phyloP scores from a whole-genome alignment of 2,888 invertebrate species.

The Thymelicus acteon region DNA sequence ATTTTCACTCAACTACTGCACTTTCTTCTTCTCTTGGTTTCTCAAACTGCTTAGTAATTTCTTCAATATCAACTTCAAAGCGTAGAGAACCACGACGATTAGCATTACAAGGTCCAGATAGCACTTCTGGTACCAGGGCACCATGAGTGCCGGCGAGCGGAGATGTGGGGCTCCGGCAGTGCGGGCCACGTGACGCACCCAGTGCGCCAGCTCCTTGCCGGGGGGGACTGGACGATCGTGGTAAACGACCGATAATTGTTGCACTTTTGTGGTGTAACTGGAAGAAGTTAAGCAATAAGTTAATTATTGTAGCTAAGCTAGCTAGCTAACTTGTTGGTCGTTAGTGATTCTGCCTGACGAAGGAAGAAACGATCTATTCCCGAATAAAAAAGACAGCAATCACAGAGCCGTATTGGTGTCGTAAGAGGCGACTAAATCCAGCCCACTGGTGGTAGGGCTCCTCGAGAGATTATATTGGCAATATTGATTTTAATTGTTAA shows the following conservation, averaged over 20 bases:
- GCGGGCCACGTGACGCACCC: constrained; percentile 45
- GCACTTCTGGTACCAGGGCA: constrained; percentile 43
- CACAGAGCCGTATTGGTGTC: too few relatives aligned
- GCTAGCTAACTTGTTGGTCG: too few relatives aligned
- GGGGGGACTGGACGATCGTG: constrained; percentile 45
- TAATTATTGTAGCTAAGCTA: too few relatives aligned
- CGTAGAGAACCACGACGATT: not conserved
- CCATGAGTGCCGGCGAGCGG: constrained; percentile 32
- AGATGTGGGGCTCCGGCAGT: constrained; percentile 46
- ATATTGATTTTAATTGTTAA: too few relatives aligned
- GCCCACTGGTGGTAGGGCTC: too few relatives aligned
- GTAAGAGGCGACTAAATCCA: too few relatives aligned
- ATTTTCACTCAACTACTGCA: too few relatives aligned
- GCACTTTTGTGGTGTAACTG: constrained; percentile 13
- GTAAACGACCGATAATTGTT: constrained; percentile 41
- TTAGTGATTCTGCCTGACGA: too few relatives aligned
- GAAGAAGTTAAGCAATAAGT: not conserved
- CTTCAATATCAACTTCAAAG: not conserved
- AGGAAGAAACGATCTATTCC: too few relatives aligned
- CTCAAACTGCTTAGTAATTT: not conserved
- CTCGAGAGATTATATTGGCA: too few relatives aligned
- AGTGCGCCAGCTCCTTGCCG: constrained; percentile 44
- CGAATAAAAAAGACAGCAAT: too few relatives aligned
- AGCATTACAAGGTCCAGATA: constrained; percentile 41
- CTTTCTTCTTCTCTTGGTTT: too few relatives aligned